Evolutionary conservation across 2,113 vertebrate genomes (phyloP), one percentile per base, ranked within the genome.

Genomic region (Casuarius casuarius): DNA sequence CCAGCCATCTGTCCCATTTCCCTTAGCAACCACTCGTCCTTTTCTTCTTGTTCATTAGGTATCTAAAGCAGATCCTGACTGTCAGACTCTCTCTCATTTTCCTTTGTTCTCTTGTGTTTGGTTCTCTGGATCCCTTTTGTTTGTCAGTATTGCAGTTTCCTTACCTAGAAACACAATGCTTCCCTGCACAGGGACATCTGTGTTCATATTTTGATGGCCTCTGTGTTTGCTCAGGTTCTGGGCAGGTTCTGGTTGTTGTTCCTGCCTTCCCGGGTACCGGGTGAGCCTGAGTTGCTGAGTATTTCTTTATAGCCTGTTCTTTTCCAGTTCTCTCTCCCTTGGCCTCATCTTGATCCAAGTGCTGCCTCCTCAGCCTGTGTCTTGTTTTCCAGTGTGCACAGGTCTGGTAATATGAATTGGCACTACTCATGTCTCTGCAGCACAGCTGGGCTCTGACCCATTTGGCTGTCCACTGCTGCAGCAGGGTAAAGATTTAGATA

Each of bases 1-100:
- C 84, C 84, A 95, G 86, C 95, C 95, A 93, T 96, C 97, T 97
- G 96, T 89, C 92, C 95, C 93, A 83, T 38, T 94, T 94, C 82
- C 93, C 95, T 19, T 90, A 87, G 95, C 95, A 97, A 95, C 95
- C 88, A 7, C 3, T 83, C 26, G 56, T 94, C 92, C 95, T 96
- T 87, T 80, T 84, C 93, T 92, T 95, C 90, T 94, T 49, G 42
- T 85, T 84, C 86, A n/a, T 9, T 26, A 52, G 58, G 82, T 5
- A n/a, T 14, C 92, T 84, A 83, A 78, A 89, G 95, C 63, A 51
- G 90, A 84, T 80, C 89, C 93, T 14, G 82, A 56, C 90, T 56
- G 84, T 49, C 92, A 88, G 75, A 21, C n/a, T 76, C 82, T 82
- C 87, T 65, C 85, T 33, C 14, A 3, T n/a, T 72, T 75, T 63